These are phyloP conservation scores for Lanistes nyassanus DNA, from an alignment of 1,140 invertebrate species.

Conservation along the genomic window DNA sequence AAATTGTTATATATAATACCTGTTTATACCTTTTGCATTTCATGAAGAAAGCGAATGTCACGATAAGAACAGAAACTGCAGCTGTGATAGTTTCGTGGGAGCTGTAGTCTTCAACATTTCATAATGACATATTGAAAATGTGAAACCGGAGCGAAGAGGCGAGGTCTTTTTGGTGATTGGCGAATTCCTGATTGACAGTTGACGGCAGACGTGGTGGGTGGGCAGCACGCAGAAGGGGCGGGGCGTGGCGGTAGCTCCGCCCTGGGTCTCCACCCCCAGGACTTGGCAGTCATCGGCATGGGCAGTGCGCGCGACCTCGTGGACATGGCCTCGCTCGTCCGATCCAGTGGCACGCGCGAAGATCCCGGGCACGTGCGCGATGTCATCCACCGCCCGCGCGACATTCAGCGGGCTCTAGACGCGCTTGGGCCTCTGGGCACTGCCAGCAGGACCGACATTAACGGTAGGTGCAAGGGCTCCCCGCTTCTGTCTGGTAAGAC, in stretches of 20 bases:
- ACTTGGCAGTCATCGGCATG: conserved; percentile 12
- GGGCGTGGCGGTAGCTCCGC: neutral
- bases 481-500: no score
- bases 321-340: conserved; percentile 10
- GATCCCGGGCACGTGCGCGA: conserved; percentile 9
- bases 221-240: neutral
- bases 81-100: no score
- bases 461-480: neutral
- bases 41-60: no score
- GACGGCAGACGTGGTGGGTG: conserved; percentile 13
- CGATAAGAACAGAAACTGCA: no score
- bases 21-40: no score
- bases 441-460: neutral
- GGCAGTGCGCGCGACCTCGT: conserved; percentile 13
- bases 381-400: conserved; percentile 17
- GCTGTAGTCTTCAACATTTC: no score
- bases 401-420: conserved; percentile 20
- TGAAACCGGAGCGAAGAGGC: no score
- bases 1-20: no score
- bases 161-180: no score
- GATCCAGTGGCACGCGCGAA: neutral
- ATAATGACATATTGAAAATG: no score
- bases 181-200: neutral
- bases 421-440: conserved; percentile 10
- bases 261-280: conserved; percentile 16